Base-by-base conservation (phyloP, 2,888 invertebrate species). In the Ypsolopha scabrella region DNA sequence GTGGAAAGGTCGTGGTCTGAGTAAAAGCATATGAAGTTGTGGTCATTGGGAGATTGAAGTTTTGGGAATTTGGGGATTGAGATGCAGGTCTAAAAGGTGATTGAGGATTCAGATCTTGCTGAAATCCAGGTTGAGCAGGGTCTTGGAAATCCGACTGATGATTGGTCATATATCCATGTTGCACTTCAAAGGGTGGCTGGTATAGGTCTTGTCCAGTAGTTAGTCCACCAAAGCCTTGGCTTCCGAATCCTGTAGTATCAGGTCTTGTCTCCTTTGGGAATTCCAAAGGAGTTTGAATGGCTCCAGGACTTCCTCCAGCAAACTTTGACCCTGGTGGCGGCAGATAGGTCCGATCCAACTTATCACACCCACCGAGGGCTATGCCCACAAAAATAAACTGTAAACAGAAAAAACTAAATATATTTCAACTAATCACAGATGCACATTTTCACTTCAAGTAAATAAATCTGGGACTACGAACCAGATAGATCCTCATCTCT, bases 251-350 rank as follows among this genome's bases (percentile, higher is more conserved):
- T 8, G 11, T 14, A 6, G 1, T 52, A 9, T 35, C 51, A 50
- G 37, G 7, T n/a, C 34, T 10, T 44, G 55, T 54, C 53, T 63
- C 55, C 52, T 68, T 67, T 1, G 76, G 74, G 24, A 60, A 62
- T 57, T 74, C 68, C 6, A 76, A 57, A 4, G 80, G 80, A 6
- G 59, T 60, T 51, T 71, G 62, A 10, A 75, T 63, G 11, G 65
- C 69, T 34, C 63, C 72, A 50, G 67, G 63, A 2, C 60, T 64
- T 9, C 81, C 80, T 45, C 76, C 82, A 54, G 81, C 56, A 48
- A 63, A 66, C 53, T 72, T 64, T 1, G 77, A 70, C 52, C 74
- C 75, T 1, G 74, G 70, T 37, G 83, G 82, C 51, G 83, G 82
- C 38, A 82, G 68, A 46, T 82, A 83, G 1, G 64, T 68, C 45